Base-by-base conservation (phyloP, 2,113 vertebrate species). In the Odocoileus hemionus region DNA sequence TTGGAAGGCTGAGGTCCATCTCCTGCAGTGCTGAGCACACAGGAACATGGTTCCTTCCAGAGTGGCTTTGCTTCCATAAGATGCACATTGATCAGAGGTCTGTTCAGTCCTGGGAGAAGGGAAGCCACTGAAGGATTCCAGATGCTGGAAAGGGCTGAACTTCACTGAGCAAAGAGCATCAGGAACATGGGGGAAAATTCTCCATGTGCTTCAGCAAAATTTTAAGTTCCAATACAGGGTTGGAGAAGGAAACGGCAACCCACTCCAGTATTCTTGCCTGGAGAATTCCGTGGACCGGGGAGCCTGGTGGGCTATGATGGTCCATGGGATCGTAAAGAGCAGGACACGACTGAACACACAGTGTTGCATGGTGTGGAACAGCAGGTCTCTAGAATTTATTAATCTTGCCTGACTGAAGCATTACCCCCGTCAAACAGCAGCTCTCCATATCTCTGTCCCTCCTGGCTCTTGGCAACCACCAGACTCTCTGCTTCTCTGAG, bases 241-340 rank as follows among this genome's bases (percentile, higher is more conserved):
- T 43, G 57, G n/a, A 70, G 19, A 70, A 23, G 19, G 67, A 70
- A 70, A 70, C 0, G 0, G 67, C 67, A 70, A 39, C n/a, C 10
- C n/a, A 13, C 19, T 39, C n/a, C 64, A 36, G 64, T 70, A 70
- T 70, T 70, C 19, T 23, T 70, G n/a, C 67, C n/a, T 12, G 5
- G 67, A 70, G 67, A 39, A 36, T 39, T 39, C 67, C 67, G 39
- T 3, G 67, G n/a, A 23, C n/a, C 5, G 0, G 67, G n/a, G 10
- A 70, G 10, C 67, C 67, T 23, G 10, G 67, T 23, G n/a, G 67
- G n/a, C 67, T 70, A 39, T 1, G 0, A 23, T 0, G 1, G 19
- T 70, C 19, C 0, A 0, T 23, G 67, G n/a, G n/a, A 23, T 70
- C 0, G 0, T n/a, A 23, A 67, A 67, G n/a, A 70, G 67, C 36